Evolutionary conservation across 2,888 invertebrate genomes (phyloP).

Genomic region (Gymnosoma rotundatum): DNA sequence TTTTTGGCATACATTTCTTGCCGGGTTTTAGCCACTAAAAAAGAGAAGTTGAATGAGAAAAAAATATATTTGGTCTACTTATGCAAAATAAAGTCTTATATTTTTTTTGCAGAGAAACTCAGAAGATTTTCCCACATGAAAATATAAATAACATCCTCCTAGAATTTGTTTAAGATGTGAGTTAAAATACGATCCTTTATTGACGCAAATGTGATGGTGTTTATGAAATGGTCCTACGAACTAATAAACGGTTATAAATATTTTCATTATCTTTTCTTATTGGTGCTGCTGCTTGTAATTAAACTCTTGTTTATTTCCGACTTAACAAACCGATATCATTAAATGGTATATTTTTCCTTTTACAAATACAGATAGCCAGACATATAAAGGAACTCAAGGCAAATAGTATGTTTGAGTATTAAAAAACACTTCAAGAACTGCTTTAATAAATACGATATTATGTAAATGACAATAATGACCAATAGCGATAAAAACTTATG

Average conservation of each 20-base stretch:
- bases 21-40: no score
- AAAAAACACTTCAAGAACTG: slow-evolving; percentile 34
- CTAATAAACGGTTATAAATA: no score
- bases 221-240: background rate
- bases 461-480: slow-evolving; percentile 71
- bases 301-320: slow-evolving; percentile 3
- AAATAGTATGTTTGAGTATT: background rate
- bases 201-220: no score
- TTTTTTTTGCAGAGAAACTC: no score
- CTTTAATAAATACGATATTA: slow-evolving; percentile 69
- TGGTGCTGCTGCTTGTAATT: background rate
- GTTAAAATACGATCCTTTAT: no score
- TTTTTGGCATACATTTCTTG: no score
- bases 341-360: background rate
- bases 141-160: no score
- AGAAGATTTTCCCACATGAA: no score
- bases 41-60: no score
- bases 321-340: slow-evolving; percentile 2
- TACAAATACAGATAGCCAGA: background rate
- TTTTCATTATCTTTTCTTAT: background rate
- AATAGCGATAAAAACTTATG: slow-evolving; percentile 65
- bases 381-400: background rate
- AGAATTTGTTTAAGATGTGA: no score
- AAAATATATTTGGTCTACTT: no score
- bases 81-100: no score